These are phyloP conservation scores for Xestia sexstrigata DNA, from an alignment of 2,888 invertebrate genomes.

Conservation along the genomic window DNA sequence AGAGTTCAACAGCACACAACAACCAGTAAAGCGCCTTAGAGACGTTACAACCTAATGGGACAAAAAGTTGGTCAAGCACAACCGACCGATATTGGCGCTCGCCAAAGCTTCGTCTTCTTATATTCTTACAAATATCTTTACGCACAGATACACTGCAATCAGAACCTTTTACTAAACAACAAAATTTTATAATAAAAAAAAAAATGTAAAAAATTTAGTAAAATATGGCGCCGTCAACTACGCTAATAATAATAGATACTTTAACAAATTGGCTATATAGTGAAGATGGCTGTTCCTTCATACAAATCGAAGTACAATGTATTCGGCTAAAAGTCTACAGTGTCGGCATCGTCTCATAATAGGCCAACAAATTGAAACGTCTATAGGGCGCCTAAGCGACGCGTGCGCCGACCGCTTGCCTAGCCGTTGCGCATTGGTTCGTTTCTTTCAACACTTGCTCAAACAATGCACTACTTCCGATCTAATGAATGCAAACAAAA, in stretches of 20 bases:
- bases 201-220: not conserved
- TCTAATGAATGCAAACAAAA: conserved; percentile 76
- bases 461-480: conserved; percentile 84
- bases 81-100: not conserved
- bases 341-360: not conserved
- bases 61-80: not conserved
- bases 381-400: conserved; percentile 19
- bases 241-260: not conserved
- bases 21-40: conserved; percentile 62
- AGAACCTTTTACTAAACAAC: not conserved
- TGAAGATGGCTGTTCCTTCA: not conserved
- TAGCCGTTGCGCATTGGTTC: conserved; percentile 66
- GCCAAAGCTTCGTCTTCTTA: not conserved
- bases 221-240: not conserved
- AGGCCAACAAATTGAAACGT: conserved; percentile 6
- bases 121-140: not conserved
- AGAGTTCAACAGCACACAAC: conserved; percentile 75
- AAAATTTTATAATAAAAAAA: not conserved
- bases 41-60: not conserved
- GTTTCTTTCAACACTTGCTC: conserved; percentile 85
- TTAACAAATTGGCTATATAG: not conserved
- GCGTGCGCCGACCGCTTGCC: conserved; percentile 58
- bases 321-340: not conserved
- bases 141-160: not conserved
- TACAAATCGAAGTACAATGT: not conserved